phyloP scores from a whole-genome alignment of 2,888 invertebrate species.

The Drosophila imparisetae region DNA sequence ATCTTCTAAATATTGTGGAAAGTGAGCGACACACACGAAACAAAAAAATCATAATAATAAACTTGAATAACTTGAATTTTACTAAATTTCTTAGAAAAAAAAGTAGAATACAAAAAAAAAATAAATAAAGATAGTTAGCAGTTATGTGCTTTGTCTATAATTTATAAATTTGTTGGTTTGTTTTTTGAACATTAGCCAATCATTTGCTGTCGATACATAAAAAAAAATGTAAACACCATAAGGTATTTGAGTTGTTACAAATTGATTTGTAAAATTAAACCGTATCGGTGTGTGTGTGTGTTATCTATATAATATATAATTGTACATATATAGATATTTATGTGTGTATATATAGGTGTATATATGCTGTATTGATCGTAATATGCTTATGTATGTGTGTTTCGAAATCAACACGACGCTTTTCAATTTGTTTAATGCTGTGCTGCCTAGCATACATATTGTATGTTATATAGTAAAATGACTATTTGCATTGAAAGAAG shows the following conservation, averaged over 20 bases:
- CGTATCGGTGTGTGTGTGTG: conserved; percentile 47
- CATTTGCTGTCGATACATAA: conserved; percentile 50
- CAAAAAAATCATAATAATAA: conserved; percentile 22
- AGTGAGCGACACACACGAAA: conserved; percentile 28
- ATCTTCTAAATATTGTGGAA: conserved; percentile 7
- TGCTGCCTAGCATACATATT: conserved; percentile 13
- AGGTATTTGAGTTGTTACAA: conserved; percentile 50
- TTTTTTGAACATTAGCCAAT: conserved; percentile 52
- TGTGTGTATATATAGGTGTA: conserved; percentile 8
- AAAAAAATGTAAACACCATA: conserved; percentile 46
- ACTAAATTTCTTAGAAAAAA: conserved; percentile 52
- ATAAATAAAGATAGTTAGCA: conserved; percentile 37
- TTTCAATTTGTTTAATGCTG: conserved; percentile 31
- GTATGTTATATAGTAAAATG: conserved; percentile 52
- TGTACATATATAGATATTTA: conserved; percentile 21
- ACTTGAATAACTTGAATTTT: conserved; percentile 46
- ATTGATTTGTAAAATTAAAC: conserved; percentile 55
- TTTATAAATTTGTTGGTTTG: conserved; percentile 44
- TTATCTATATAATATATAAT: conserved; percentile 40
- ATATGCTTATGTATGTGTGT: conserved; percentile 40
- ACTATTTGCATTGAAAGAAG: conserved; percentile 59
- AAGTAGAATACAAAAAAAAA: conserved; percentile 19
- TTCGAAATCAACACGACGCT: too few species aligned
- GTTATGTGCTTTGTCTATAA: conserved; percentile 60
- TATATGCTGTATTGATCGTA: conserved; percentile 40